phyloP scores from a whole-genome alignment of 1,140 invertebrate genomes.

The Bombus superbus region DNA sequence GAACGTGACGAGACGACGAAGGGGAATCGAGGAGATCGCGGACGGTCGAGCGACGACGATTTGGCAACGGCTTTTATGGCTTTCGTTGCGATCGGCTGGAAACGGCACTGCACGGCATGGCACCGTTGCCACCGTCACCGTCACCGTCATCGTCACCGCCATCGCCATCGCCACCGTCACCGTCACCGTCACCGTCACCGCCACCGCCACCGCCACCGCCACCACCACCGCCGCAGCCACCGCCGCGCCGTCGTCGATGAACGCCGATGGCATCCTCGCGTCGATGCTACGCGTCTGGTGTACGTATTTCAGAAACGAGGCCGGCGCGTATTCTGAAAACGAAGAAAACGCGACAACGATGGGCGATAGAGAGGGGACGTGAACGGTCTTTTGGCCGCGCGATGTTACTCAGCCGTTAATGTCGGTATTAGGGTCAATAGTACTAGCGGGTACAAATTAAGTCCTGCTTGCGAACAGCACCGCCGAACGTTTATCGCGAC shows the following conservation, averaged over 20 bases:
- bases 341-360: slow-evolving; percentile 19
- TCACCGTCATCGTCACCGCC: too few relatives aligned
- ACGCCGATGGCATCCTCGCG: neutral
- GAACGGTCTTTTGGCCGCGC: slow-evolving; percentile 8
- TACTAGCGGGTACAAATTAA: slow-evolving; percentile 25
- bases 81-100: slow-evolving; percentile 74
- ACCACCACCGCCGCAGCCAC: too few relatives aligned
- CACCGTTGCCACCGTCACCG: too few relatives aligned
- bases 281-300: slow-evolving; percentile 16
- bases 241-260: neutral
- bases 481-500: slow-evolving; percentile 13
- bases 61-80: slow-evolving; percentile 81
- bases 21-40: slow-evolving; percentile 52
- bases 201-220: accelerated
- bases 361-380: too few relatives aligned
- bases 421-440: slow-evolving; percentile 38
- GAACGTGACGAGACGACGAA: slow-evolving; percentile 61
- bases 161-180: too few relatives aligned
- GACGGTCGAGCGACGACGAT: slow-evolving; percentile 70
- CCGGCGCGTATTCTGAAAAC: slow-evolving; percentile 21
- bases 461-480: slow-evolving; percentile 10
- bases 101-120: slow-evolving; percentile 7
- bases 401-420: slow-evolving; percentile 13
- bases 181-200: too few relatives aligned
- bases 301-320: slow-evolving; percentile 48